Percentiles rank a stretch among this genome's conserved stretches.
phyloP scores from a whole-genome alignment of 2,113 vertebrate species.

The Oryzias celebensis region DNA sequence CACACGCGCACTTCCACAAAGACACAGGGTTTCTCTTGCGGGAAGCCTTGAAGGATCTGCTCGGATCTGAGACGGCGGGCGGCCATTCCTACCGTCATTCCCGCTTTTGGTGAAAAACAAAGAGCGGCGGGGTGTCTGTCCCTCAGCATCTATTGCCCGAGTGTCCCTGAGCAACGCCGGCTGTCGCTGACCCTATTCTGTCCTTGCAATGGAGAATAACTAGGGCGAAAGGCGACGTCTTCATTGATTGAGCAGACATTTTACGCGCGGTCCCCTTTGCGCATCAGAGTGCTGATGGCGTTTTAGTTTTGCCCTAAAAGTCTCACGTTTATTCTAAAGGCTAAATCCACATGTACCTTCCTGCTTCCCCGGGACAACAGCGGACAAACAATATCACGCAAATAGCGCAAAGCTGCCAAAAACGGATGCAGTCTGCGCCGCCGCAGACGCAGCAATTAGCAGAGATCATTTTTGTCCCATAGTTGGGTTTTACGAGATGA shows the following conservation, averaged over 20 bases:
- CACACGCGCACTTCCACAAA: constrained; percentile 1
- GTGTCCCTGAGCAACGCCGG: constrained; percentile 40
- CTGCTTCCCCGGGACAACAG: too few relatives aligned
- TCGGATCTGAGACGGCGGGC: constrained; percentile 5
- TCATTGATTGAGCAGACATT: background rate
- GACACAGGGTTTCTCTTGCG: constrained; percentile 7
- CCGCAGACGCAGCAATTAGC: constrained; percentile 3
- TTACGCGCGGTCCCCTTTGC: background rate
- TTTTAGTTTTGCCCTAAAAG: too few relatives aligned
- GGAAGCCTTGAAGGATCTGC: constrained; percentile 38
- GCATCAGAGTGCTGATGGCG: too few relatives aligned
- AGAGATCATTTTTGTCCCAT: constrained; percentile 5
- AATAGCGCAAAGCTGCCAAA: background rate
- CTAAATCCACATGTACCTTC: too few relatives aligned
- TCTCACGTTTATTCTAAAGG: too few relatives aligned
- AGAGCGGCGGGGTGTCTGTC: constrained; percentile 17
- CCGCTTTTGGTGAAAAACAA: constrained; percentile 28
- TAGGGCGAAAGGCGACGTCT: constrained; percentile 5
- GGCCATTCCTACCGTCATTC: constrained; percentile 38
- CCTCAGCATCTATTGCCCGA: constrained; percentile 29
- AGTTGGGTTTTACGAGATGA: constrained; percentile 2
- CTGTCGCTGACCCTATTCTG: constrained; percentile 28
- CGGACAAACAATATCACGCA: too few relatives aligned
- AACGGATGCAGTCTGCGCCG: background rate
- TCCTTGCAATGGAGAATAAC: constrained; percentile 12